Conservation (phyloP, 2,888 invertebrate species). For the Eumacrocentrus americanus region DNA sequence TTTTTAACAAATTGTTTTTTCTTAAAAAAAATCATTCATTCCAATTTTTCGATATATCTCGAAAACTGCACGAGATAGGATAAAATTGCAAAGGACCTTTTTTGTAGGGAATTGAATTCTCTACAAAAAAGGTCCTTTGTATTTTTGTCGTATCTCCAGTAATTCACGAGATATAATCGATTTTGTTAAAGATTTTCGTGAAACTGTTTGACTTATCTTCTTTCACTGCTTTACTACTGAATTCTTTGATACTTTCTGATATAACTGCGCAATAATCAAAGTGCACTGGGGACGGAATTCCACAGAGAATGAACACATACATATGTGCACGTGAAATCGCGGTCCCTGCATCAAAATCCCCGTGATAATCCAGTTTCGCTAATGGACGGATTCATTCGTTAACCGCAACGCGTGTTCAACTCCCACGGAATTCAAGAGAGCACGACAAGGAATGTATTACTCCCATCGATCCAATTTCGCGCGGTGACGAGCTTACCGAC, state of each 20-base stretch:
- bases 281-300: too few relatives aligned
- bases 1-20: too few relatives aligned
- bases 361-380: not conserved
- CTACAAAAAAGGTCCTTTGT: not conserved
- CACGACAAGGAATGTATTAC: not conserved
- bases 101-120: not conserved
- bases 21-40: too few relatives aligned
- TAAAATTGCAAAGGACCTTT: not conserved
- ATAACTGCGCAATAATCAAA: too few relatives aligned
- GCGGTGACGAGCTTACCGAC: constrained; percentile 13
- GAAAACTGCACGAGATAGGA: not conserved
- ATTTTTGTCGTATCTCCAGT: not conserved
- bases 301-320: too few relatives aligned
- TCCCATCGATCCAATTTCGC: constrained; percentile 27
- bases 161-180: not conserved
- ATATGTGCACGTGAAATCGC: too few relatives aligned
- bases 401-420: not conserved
- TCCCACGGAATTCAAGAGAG: not conserved
- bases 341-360: not conserved
- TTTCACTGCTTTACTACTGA: not conserved
- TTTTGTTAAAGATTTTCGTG: not conserved
- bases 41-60: not conserved
- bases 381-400: not conserved
- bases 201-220: not conserved
- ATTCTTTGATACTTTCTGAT: too few relatives aligned